phyloP scores from a whole-genome alignment of 2,113 vertebrate genomes.

The Neolamprologus brichardi region DNA sequence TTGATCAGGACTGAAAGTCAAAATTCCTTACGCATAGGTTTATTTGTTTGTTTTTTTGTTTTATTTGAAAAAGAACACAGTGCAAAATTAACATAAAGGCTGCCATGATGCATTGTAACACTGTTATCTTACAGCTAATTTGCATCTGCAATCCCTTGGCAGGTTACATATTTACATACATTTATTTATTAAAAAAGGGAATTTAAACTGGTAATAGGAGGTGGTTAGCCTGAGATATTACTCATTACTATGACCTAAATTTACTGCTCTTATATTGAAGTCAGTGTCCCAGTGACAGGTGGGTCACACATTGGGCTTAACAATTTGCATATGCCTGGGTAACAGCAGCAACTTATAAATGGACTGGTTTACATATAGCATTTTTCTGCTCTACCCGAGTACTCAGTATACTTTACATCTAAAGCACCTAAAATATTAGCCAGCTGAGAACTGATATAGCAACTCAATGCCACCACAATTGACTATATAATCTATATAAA shows the following conservation, averaged over 20 bases:
- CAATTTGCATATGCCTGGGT: background rate
- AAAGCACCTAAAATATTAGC: background rate
- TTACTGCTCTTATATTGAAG: background rate
- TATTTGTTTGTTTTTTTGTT: background rate
- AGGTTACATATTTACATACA: background rate
- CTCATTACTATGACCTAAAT: background rate
- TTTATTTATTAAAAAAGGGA: background rate
- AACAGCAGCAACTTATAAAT: background rate
- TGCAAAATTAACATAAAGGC: background rate
- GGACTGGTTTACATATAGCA: background rate
- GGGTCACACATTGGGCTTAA: background rate
- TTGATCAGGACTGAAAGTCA: background rate
- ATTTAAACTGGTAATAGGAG: background rate
- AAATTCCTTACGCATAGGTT: background rate
- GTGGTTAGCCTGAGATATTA: background rate
- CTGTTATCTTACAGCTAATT: background rate
- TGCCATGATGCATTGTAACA: background rate
- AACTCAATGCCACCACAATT: background rate
- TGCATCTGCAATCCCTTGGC: background rate
- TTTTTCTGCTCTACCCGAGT: background rate
- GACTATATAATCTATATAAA: background rate
- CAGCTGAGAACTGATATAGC: background rate
- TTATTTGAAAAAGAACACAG: background rate
- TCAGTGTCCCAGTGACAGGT: background rate
- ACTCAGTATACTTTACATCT: background rate